phyloP scores from a whole-genome alignment of 2,888 invertebrate genomes.

The Emmelina monodactyla region DNA sequence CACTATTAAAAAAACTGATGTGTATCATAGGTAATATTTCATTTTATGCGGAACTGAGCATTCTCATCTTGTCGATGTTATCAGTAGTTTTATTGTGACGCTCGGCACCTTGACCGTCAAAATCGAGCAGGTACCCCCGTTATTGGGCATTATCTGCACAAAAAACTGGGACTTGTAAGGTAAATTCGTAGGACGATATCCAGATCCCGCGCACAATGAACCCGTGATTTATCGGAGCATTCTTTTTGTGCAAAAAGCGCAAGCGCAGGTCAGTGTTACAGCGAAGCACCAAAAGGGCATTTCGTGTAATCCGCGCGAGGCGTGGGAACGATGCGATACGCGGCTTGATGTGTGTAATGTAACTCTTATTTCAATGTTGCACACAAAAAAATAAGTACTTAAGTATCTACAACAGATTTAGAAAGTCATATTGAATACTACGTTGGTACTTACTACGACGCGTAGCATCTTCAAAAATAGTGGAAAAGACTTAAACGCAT shows the following conservation, averaged over 20 bases:
- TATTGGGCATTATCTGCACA: slow-evolving; percentile 46
- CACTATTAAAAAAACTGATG: not conserved
- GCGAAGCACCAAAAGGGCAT: slow-evolving; percentile 62
- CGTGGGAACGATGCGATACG: slow-evolving; percentile 45
- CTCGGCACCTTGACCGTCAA: slow-evolving; percentile 56
- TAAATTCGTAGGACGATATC: slow-evolving; percentile 44
- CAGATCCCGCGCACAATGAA: slow-evolving; percentile 47
- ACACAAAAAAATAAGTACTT: not conserved
- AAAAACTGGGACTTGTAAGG: slow-evolving; percentile 38
- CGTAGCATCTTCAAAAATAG: too few relatives aligned
- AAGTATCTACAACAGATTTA: too few relatives aligned
- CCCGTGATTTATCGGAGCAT: slow-evolving; percentile 55
- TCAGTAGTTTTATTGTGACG: slow-evolving; percentile 52
- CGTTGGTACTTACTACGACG: too few relatives aligned
- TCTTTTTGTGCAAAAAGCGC: slow-evolving; percentile 59
- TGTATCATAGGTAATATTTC: slow-evolving; percentile 11
- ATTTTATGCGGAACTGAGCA: slow-evolving; percentile 40
- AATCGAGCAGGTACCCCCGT: slow-evolving; percentile 54
- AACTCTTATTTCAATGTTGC: not conserved
- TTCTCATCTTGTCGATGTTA: slow-evolving; percentile 33
- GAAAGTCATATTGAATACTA: too few relatives aligned
- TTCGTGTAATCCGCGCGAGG: slow-evolving; percentile 52
- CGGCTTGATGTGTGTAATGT: slow-evolving; percentile 14
- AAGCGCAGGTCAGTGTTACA: slow-evolving; percentile 55
- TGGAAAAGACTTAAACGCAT: too few relatives aligned